These are phyloP conservation scores for Metellina segmentata DNA, from an alignment of 2,888 invertebrate genomes.

Conservation along the genomic window DNA sequence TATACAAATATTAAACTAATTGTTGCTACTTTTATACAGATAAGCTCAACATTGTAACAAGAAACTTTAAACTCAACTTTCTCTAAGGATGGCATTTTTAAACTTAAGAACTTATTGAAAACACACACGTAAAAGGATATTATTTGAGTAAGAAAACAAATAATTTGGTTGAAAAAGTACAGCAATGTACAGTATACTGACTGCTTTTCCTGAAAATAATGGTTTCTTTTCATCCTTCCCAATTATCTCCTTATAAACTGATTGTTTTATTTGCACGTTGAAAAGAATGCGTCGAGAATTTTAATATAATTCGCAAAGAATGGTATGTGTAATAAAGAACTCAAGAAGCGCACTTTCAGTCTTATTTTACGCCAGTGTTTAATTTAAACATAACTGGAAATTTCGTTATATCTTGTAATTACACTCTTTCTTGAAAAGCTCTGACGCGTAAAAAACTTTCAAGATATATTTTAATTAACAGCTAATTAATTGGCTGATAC, in stretches of 20 bases:
- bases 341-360: background rate
- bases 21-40: no score
- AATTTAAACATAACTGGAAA: constrained; percentile 7
- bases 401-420: background rate
- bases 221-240: background rate
- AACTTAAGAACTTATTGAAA: no score
- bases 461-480: constrained; percentile 12
- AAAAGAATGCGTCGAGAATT: background rate
- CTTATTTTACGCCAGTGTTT: background rate
- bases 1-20: no score
- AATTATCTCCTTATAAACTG: constrained; percentile 7
- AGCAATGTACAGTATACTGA: background rate
- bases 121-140: background rate
- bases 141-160: background rate
- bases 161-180: background rate
- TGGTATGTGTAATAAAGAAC: background rate
- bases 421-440: background rate
- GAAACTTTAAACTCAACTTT: no score
- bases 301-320: background rate
- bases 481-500: constrained; percentile 18
- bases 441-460: background rate
- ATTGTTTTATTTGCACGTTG: background rate
- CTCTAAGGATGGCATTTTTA: no score
- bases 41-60: no score
- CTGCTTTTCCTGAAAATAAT: background rate